These are phyloP conservation scores for Diplodus sargus DNA, from an alignment of 2,797 vertebrate species.

Conservation along the genomic window DNA sequence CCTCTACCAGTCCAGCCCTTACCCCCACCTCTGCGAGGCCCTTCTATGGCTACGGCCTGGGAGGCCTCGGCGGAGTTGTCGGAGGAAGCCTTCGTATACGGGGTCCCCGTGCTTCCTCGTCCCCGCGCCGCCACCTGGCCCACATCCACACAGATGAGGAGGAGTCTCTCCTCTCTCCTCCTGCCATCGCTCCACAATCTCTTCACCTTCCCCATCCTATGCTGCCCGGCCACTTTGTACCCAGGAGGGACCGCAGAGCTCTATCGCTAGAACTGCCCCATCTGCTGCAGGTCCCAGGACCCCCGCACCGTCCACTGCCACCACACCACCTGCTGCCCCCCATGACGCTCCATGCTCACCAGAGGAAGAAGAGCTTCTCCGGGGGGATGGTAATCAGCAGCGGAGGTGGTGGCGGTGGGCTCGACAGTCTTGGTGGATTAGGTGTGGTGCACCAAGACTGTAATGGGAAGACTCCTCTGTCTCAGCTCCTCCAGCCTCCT, in stretches of 20 bases:
- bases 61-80: slow-evolving; percentile 78
- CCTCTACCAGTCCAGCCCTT: slow-evolving; percentile 78
- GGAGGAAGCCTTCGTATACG: slow-evolving; percentile 85
- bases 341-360: slow-evolving; percentile 68
- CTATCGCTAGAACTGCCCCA: slow-evolving; percentile 92
- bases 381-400: slow-evolving; percentile 58
- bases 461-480: slow-evolving; percentile 91
- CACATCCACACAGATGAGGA: slow-evolving; percentile 84
- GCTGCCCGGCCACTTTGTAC: slow-evolving; percentile 76
- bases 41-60: slow-evolving; percentile 88
- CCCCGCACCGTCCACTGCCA: slow-evolving; percentile 60
- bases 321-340: slow-evolving; percentile 62
- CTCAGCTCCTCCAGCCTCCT: slow-evolving; percentile 75
- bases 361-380: slow-evolving; percentile 85
- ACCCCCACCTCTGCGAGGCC: slow-evolving; percentile 83
- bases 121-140: slow-evolving; percentile 75
- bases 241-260: slow-evolving; percentile 89
- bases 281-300: slow-evolving; percentile 82
- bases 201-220: slow-evolving; percentile 72
- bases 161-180: slow-evolving; percentile 90
- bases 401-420: slow-evolving; percentile 46
- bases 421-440: slow-evolving; percentile 26
- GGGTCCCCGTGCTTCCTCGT: slow-evolving; percentile 82
- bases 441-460: slow-evolving; percentile 89
- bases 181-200: slow-evolving; percentile 55